Percentiles rank a stretch among this genome's conserved stretches.
Evolutionary conservation across 1,140 invertebrate genomes (phyloP).

Genomic region (Drosophila kanapiae): DNA sequence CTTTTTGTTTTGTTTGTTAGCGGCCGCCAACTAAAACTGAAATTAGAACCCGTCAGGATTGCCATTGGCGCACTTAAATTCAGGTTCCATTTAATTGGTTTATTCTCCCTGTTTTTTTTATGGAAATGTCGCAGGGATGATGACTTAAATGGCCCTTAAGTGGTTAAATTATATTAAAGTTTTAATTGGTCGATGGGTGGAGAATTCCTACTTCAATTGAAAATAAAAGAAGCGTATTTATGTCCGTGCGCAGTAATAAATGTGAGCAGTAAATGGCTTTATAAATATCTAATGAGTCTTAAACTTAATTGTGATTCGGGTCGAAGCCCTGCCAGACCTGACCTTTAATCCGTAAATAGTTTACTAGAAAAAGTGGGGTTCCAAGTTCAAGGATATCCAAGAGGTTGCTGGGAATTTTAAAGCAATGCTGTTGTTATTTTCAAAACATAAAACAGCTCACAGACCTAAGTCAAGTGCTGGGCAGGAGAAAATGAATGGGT

Average conservation of each 20-base stretch:
- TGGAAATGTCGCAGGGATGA: slow-evolving; percentile 27
- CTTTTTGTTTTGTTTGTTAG: slow-evolving; percentile 43
- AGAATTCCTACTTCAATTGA: neutral
- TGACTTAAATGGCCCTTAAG: slow-evolving; percentile 21
- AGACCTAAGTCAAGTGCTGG: neutral
- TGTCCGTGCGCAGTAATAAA: slow-evolving; percentile 3
- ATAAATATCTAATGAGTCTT: slow-evolving; percentile 26
- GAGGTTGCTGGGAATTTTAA: neutral
- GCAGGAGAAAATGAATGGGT: slow-evolving; percentile 25
- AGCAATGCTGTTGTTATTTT: neutral
- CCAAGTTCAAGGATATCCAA: neutral
- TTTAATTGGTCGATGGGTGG: slow-evolving; percentile 15
- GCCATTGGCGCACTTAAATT: slow-evolving; percentile 54
- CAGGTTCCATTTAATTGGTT: slow-evolving; percentile 44
- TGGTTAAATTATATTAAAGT: slow-evolving; percentile 36
- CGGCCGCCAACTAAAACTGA: slow-evolving; percentile 29
- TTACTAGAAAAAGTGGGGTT: neutral
- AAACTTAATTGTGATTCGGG: slow-evolving; percentile 5
- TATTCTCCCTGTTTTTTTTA: neutral
- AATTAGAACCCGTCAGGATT: slow-evolving; percentile 42
- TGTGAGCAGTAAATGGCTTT: slow-evolving; percentile 26
- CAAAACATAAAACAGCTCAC: neutral
- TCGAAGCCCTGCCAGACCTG: neutral
- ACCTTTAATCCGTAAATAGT: neutral
- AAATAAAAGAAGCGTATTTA: neutral